Conservation (phyloP, 2,797 vertebrate species). For the Peromyscus melanophrys region DNA sequence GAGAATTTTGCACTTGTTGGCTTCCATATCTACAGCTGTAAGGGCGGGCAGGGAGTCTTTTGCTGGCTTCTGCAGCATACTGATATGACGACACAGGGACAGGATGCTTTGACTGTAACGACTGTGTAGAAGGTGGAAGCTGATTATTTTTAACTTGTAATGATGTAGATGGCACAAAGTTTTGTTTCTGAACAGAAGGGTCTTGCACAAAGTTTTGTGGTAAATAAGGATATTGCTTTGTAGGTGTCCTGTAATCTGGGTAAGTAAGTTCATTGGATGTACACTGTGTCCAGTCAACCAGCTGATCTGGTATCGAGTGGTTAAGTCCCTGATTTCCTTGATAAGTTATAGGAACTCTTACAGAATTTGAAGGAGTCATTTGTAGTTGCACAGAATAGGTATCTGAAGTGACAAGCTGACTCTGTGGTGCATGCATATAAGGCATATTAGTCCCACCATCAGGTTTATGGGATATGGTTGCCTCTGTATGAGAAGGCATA, state of each 20-base stretch:
- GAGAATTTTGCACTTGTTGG: slow-evolving; percentile 67
- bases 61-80: slow-evolving; percentile 67
- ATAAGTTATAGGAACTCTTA: slow-evolving; percentile 51
- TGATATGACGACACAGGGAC: slow-evolving; percentile 61
- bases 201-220: slow-evolving; percentile 71
- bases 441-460: slow-evolving; percentile 2
- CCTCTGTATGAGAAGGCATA: slow-evolving; percentile 59
- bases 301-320: slow-evolving; percentile 40
- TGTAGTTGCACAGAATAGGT: slow-evolving; percentile 67
- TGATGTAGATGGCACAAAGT: slow-evolving; percentile 60
- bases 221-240: slow-evolving; percentile 68
- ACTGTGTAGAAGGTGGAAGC: slow-evolving; percentile 67
- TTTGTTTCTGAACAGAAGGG: slow-evolving; percentile 77
- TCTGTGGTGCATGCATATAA: slow-evolving; percentile 64
- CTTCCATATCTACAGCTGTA: slow-evolving; percentile 75
- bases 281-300: slow-evolving; percentile 25
- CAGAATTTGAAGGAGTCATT: slow-evolving; percentile 71
- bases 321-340: slow-evolving; percentile 70
- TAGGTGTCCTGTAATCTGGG: slow-evolving; percentile 62
- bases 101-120: slow-evolving; percentile 72
- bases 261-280: slow-evolving; percentile 45
- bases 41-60: slow-evolving; percentile 63
- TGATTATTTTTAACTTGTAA: slow-evolving; percentile 73
- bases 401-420: slow-evolving; percentile 59
- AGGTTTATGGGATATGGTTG: slow-evolving; percentile 64